Conservation (phyloP, 2,113 vertebrate species). For the pig (Sus scrofa) region T2T-Sscrofa CM000825.6:55409001-55409500, state of each 20-base stretch:
- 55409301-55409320: neutral
- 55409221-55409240: neutral
- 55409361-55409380: neutral
- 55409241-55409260: neutral
- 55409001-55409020: neutral
- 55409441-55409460: neutral
- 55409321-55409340: slow-evolving; percentile 30
- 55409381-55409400: neutral
- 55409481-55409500: neutral
- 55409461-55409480: neutral
- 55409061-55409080: neutral
- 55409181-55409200: neutral
- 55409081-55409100: neutral
- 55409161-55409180: neutral
- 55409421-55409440: neutral
- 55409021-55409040: slow-evolving; percentile 35
- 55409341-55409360: neutral
- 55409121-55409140: neutral
- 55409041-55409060: neutral
- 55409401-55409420: slow-evolving; percentile 24
- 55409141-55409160: neutral
- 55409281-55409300: neutral
- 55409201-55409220: neutral
- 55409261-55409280: neutral
- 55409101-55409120: neutral